These are phyloP conservation scores for Baryphthengus martii DNA, from an alignment of 2,113 vertebrate species.

Conservation along the genomic window DNA sequence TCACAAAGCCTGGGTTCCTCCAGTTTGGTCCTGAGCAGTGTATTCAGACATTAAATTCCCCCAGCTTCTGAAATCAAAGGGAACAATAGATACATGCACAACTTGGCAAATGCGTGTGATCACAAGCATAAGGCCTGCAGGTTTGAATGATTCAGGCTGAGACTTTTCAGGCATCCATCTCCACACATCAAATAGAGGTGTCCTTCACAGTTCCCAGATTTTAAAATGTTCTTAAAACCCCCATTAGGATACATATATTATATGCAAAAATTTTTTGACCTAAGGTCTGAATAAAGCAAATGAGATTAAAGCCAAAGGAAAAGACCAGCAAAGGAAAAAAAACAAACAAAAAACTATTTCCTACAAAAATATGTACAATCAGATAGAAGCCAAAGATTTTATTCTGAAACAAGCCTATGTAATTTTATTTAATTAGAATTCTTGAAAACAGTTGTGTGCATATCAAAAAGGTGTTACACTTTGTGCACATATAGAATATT, in stretches of 20 bases:
- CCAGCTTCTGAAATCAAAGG: constrained; percentile 17
- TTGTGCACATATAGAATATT: neutral
- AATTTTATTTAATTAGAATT: neutral
- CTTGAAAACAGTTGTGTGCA: neutral
- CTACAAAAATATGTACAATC: neutral
- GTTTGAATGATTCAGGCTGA: neutral
- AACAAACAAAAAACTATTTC: neutral
- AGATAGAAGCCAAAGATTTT: neutral
- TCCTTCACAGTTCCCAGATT: neutral
- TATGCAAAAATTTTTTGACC: neutral
- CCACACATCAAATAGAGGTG: neutral
- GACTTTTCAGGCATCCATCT: neutral
- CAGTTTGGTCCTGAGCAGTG: neutral
- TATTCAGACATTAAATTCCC: neutral
- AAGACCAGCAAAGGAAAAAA: neutral
- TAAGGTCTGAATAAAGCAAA: neutral
- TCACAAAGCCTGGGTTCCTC: neutral
- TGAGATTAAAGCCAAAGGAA: neutral
- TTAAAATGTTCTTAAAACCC: neutral
- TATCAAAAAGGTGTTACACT: neutral
- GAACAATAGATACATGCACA: neutral
- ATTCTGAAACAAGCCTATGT: neutral
- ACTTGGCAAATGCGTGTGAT: neutral
- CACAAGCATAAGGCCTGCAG: neutral
- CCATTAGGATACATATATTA: neutral